phyloP scores from a whole-genome alignment of 35 echinoderm and acorn worm species.

The Acanthaster planci region DNA sequence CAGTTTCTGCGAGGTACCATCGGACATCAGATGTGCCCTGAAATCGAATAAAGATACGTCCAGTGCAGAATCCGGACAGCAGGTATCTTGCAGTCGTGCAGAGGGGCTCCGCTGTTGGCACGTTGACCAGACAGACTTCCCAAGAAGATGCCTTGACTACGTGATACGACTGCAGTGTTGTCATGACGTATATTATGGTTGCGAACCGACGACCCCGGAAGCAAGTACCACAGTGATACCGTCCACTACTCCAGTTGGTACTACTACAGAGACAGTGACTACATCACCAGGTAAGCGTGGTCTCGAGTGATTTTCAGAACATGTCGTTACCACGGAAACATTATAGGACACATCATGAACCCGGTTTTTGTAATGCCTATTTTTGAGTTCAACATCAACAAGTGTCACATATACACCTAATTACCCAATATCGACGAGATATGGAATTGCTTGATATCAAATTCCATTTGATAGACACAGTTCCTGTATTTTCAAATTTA shows the following conservation, averaged over 20 bases:
- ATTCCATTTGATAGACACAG: not conserved
- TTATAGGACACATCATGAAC: too few species aligned
- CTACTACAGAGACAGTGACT: not conserved
- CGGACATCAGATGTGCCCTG: not conserved
- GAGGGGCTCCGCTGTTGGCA: not conserved
- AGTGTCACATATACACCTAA: not conserved
- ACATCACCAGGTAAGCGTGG: not conserved
- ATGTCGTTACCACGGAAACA: not conserved
- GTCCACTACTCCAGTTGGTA: not conserved
- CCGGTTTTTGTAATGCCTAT: too few species aligned
- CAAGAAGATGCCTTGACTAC: not conserved
- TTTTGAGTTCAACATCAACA: too few species aligned
- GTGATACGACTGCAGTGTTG: slow-evolving; percentile 11
- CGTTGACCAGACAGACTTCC: not conserved
- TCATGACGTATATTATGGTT: not conserved
- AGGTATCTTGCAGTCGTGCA: not conserved
- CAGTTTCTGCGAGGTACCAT: not conserved
- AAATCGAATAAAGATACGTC: not conserved
- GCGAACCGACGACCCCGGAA: not conserved
- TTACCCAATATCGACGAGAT: not conserved
- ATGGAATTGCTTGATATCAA: not conserved
- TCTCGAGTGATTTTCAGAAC: not conserved
- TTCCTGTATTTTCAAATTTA: not conserved
- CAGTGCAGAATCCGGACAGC: not conserved
- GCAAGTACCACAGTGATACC: not conserved